Evolutionary conservation across 2,113 vertebrate species (phyloP), one percentile per base, ranked within the genome.

Genomic region (Notothenia rossii): DNA sequence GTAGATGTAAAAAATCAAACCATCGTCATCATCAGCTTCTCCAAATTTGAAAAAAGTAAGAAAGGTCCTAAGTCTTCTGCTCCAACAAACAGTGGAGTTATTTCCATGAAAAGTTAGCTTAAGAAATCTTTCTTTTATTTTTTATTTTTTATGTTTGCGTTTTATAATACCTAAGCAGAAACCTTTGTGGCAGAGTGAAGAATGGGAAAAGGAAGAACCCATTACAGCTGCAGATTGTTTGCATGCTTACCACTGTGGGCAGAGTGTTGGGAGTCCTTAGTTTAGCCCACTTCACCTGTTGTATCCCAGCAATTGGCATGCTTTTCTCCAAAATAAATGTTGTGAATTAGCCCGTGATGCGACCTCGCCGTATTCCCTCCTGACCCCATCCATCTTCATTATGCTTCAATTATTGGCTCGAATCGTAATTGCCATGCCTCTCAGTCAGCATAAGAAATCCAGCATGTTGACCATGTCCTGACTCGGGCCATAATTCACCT

Each of bases 331-430:
- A 82, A 77, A 81, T 86, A 75, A 82, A 79, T 82, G 85, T 85
- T 63, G 76, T 64, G 72, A 86, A 87, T 91, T 82, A 82, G 79
- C 67, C 75, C 10, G 45, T 43, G 84, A 77, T 83, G 79, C 13
- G 82, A 87, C 90, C 92, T 45, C 15, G 51, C 77, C 1, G 72
- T 62, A 49, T 86, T 90, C 59, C 18, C 82, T 9, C 18, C 64
- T 55, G 80, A 91, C 91, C 86, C 75, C 89, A 94, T 93, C 85
- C 75, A 77, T 93, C 91, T 94, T 79, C 85, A 92, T 94, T 89
- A 88, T 6, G 50, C 72, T 67, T 75, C 82, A 87, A 85, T 89
- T 88, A 91, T 86, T 58, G 67, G 50, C 88, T 65, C 4, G 78
- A 82, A 66, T 89, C 89, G 86, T 91, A 91, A 92, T 90, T 89